Conservation (phyloP, 1,140 invertebrate species). For the Dendrolimus punctatus region DNA sequence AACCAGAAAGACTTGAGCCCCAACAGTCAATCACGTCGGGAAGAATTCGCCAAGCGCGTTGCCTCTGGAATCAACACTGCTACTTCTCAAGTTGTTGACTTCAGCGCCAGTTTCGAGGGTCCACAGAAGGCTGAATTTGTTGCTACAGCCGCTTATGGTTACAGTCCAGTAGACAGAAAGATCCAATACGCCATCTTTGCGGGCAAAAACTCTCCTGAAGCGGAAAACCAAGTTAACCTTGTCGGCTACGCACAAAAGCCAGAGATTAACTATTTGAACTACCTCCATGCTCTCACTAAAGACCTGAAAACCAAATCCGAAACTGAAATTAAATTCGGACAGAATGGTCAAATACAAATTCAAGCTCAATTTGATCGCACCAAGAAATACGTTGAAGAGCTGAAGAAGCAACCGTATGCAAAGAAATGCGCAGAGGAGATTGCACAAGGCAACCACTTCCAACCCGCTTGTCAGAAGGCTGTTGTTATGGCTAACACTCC, state of each 20-base stretch:
- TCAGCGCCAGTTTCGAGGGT: conserved; percentile 67
- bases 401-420: conserved; percentile 47
- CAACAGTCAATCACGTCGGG: conserved; percentile 58
- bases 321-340: conserved; percentile 66
- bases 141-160: conserved; percentile 64
- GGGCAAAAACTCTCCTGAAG: conserved; percentile 39
- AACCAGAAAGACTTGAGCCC: conserved; percentile 31
- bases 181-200: conserved; percentile 59
- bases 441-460: conserved; percentile 68
- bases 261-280: conserved; percentile 64
- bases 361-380: conserved; percentile 64
- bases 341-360: conserved; percentile 57
- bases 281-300: conserved; percentile 66
- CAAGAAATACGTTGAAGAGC: conserved; percentile 59
- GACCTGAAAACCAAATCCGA: conserved; percentile 63
- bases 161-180: conserved; percentile 71
- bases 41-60: conserved; percentile 68
- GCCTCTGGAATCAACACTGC: conserved; percentile 68
- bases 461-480: conserved; percentile 70
- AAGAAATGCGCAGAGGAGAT: conserved; percentile 70
- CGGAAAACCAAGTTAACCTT: conserved; percentile 56
- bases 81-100: conserved; percentile 60
- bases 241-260: conserved; percentile 51
- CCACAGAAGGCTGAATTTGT: conserved; percentile 58
- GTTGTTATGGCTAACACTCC: conserved; percentile 62